Evolutionary conservation across 2,797 vertebrate genomes (phyloP), one percentile per base, ranked within the genome.

Genomic region (Takifugu rubripes): DNA sequence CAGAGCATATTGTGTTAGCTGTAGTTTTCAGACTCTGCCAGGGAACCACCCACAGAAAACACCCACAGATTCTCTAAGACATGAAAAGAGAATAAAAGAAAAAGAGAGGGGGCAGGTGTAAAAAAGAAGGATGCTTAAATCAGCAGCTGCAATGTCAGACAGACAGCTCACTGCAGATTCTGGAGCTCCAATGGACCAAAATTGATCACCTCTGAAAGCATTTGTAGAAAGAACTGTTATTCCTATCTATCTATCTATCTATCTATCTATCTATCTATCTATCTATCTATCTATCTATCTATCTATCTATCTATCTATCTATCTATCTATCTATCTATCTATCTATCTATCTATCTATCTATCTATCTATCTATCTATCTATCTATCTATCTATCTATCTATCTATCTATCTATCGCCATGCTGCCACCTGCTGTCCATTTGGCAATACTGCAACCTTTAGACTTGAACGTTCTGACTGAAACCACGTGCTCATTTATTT

Each of bases 31-130:
- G 52, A 58, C 70, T 75, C 53, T 73, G 74, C 81, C 77, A 80
- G 70, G 75, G 77, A 82, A 78, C 74, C 76, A 69, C 77, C 82
- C 59, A 70, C 70, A 71, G 68, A 77, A 74, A 72, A 75, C 72
- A 52, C 79, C 72, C 69, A 79, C 67, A 61, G 65, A 59, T 68
- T 68, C 51, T 72, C 64, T 42, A 33, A 54, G 55, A 74, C 24
- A 55, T 45, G 49, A 48, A 63, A n/a, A 53, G 44, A 33, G 27
- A 42, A 15, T 8, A 5, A 49, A 52, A 36, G n/a, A 47, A 5
- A 57, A 60, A 56, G 29, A 55, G 14, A 58, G 59, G 46, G 48
- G 51, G 55, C 56, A 48, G 33, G 53, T 56, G 52, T 67, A 15
- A 63, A 59, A 27, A 52, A 50, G 59, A 31, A 9, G 6, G 5